phyloP scores from a whole-genome alignment of 1,140 invertebrate genomes.

The Euwallacea similis region DNA sequence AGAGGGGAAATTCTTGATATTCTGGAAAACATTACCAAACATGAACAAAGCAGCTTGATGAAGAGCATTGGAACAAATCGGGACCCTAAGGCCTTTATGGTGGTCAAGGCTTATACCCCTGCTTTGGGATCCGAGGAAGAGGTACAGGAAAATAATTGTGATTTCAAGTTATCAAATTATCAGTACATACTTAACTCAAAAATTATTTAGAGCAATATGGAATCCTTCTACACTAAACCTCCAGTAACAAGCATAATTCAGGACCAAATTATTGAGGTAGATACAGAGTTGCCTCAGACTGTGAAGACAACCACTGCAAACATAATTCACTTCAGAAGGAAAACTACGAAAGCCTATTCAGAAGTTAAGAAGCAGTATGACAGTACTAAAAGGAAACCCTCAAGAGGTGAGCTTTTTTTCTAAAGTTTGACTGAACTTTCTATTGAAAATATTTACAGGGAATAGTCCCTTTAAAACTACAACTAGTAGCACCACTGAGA shows the following conservation, averaged over 20 bases:
- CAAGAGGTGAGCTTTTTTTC: conserved; percentile 22
- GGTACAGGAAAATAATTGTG: conserved; percentile 36
- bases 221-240: conserved; percentile 59
- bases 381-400: conserved; percentile 24
- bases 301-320: conserved; percentile 16
- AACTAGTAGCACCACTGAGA: not conserved
- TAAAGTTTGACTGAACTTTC: not conserved
- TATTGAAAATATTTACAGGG: conserved; percentile 14
- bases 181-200: not conserved
- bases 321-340: conserved; percentile 12
- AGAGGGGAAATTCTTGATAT: conserved; percentile 60
- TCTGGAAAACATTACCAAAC: conserved; percentile 59
- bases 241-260: conserved; percentile 58
- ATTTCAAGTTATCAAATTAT: not conserved
- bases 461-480: conserved; percentile 19
- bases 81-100: conserved; percentile 57
- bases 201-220: conserved; percentile 49
- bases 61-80: conserved; percentile 29
- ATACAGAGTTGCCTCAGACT: not conserved
- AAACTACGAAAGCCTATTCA: conserved; percentile 16
- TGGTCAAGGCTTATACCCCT: conserved; percentile 60
- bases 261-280: conserved; percentile 24
- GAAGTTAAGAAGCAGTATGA: conserved; percentile 17
- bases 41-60: conserved; percentile 44
- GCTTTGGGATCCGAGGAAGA: conserved; percentile 35